These are phyloP conservation scores for Diprion similis DNA, from an alignment of 1,140 invertebrate species.

Conservation along the genomic window DNA sequence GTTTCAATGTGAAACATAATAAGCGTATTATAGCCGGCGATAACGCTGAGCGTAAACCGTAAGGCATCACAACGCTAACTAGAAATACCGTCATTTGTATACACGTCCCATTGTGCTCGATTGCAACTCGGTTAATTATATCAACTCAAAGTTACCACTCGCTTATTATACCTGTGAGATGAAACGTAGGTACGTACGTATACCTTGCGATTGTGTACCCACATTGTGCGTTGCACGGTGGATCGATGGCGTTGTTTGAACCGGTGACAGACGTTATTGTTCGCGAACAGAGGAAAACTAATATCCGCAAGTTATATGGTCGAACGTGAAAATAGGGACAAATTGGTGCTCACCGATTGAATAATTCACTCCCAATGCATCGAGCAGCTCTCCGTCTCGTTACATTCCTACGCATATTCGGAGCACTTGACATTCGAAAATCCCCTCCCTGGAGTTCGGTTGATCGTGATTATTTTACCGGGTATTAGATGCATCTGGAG, in stretches of 20 bases:
- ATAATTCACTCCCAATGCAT: background rate
- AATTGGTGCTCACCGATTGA: background rate
- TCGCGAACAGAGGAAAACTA: conserved; percentile 3
- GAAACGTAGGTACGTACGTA: background rate
- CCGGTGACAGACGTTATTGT: conserved; percentile 16
- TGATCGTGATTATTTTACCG: background rate
- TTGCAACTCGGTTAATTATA: conserved; percentile 36
- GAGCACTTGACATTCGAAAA: background rate
- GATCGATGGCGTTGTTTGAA: background rate
- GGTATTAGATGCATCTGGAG: background rate
- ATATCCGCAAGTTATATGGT: background rate
- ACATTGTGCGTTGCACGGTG: background rate
- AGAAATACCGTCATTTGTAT: conserved; percentile 11
- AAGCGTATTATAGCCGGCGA: too few relatives aligned
- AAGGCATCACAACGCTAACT: conserved; percentile 6
- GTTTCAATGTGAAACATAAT: too few relatives aligned
- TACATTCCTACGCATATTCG: background rate
- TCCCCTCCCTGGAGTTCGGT: background rate
- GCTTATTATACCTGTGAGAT: conserved; percentile 10
- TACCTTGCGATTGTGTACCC: background rate
- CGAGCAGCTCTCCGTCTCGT: background rate
- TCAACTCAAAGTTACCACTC: conserved; percentile 33
- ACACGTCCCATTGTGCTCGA: conserved; percentile 1
- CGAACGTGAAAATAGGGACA: background rate
- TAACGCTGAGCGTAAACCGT: background rate